Percentiles rank a stretch among this genome's conserved stretches.
Conservation (phyloP, 2,797 vertebrate species). For the Acrossocheilus wenchowensis region DNA sequence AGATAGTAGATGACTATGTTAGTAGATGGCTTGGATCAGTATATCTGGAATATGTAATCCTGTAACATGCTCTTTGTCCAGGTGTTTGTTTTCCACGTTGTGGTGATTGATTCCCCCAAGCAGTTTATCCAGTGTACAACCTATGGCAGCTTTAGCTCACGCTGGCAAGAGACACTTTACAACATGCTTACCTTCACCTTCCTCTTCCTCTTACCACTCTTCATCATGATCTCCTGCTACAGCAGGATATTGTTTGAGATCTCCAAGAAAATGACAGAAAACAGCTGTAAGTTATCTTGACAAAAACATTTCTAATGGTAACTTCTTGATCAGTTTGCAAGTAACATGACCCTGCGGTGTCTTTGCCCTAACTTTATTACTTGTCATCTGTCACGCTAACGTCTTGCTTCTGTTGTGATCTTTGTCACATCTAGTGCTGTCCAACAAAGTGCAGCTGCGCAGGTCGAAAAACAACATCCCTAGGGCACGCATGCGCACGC, state of each 20-base stretch:
- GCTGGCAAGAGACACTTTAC: slow-evolving; percentile 87
- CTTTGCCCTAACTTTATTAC: neutral
- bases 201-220: slow-evolving; percentile 87
- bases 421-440: slow-evolving; percentile 67
- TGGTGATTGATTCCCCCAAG: slow-evolving; percentile 81
- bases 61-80: slow-evolving; percentile 58
- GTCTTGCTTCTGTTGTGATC: slow-evolving; percentile 47
- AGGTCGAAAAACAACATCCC: slow-evolving; percentile 91
- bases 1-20: neutral
- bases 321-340: neutral
- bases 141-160: slow-evolving; percentile 79
- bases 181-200: slow-evolving; percentile 87
- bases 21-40: neutral
- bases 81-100: slow-evolving; percentile 86
- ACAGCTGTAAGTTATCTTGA: slow-evolving; percentile 74
- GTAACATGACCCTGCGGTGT: neutral
- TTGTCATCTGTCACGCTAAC: neutral
- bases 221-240: slow-evolving; percentile 89
- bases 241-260: slow-evolving; percentile 85
- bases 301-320: neutral
- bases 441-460: slow-evolving; percentile 81
- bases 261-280: slow-evolving; percentile 80
- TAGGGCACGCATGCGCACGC: slow-evolving; percentile 87
- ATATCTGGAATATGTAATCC: neutral
- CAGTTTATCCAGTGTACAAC: slow-evolving; percentile 91